Conservation (phyloP, 2,113 vertebrate species). For the Eudyptes chrysolophus region DNA sequence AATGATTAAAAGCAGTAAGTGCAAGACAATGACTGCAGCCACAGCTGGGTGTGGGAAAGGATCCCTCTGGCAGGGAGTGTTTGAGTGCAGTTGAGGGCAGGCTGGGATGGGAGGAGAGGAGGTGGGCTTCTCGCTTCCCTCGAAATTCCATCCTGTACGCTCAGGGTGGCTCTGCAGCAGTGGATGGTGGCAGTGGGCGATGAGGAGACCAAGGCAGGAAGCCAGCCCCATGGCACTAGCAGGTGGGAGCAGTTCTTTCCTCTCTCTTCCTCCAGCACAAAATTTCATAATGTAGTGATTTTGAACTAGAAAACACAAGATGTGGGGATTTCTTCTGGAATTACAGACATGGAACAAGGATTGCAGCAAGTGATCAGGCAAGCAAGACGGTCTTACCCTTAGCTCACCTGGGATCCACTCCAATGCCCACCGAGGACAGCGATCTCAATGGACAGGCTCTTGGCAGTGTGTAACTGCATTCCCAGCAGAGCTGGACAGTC, state of each 20-base stretch:
- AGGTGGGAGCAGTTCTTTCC: neutral
- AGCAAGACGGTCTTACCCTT: neutral
- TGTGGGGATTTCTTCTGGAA: neutral
- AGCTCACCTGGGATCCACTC: neutral
- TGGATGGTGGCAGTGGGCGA: rapidly evolving
- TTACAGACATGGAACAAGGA: neutral
- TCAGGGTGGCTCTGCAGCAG: neutral
- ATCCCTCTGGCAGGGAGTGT: rapidly evolving
- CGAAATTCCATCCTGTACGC: rapidly evolving
- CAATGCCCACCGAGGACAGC: neutral
- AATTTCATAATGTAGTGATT: neutral
- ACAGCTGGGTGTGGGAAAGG: neutral
- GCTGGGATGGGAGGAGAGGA: neutral
- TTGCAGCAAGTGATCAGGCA: neutral
- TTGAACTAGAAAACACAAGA: neutral
- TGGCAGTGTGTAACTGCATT: neutral
- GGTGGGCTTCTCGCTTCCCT: neutral
- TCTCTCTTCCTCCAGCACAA: neutral
- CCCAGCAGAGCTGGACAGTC: neutral
- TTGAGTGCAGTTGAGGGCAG: neutral
- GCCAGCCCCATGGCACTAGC: neutral
- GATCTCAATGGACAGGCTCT: neutral
- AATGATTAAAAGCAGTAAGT: neutral
- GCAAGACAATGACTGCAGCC: neutral
- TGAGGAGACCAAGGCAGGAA: rapidly evolving